Percentiles rank a stretch among this genome's conserved stretches.
Conservation (phyloP, 2,888 invertebrate species). For the Baccha elongata region DNA sequence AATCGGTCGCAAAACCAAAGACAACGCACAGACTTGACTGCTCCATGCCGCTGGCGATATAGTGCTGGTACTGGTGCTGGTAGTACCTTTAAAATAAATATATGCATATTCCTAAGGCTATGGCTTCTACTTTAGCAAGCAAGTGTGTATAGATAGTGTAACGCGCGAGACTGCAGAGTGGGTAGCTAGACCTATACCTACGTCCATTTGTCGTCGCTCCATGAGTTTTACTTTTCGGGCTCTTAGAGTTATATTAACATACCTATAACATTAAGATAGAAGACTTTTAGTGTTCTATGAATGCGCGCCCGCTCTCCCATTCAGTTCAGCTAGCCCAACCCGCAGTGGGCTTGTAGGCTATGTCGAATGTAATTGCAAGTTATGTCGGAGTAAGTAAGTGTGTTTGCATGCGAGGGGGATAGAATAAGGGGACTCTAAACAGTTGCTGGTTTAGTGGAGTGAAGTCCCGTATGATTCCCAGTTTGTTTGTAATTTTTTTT, state of each 20-base stretch:
- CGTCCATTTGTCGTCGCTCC: background rate
- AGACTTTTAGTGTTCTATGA: conserved; percentile 46
- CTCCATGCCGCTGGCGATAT: conserved; percentile 27
- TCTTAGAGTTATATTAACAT: background rate
- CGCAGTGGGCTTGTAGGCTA: conserved; percentile 32
- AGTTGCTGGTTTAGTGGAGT: conserved; percentile 48
- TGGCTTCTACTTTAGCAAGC: conserved; percentile 41
- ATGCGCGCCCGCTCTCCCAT: conserved; percentile 36
- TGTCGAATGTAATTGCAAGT: conserved; percentile 23
- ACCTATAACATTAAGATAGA: background rate
- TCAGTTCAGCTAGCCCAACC: conserved; percentile 1
- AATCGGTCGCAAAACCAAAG: conserved; percentile 59
- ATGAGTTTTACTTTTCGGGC: conserved; percentile 41
- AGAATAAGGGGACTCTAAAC: conserved; percentile 54
- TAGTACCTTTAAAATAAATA: conserved; percentile 35
- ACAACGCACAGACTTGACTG: conserved; percentile 58
- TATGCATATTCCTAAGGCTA: conserved; percentile 53
- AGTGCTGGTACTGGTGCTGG: conserved; percentile 2
- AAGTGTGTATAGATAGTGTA: conserved; percentile 37
- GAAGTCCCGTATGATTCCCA: conserved; percentile 71
- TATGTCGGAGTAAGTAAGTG: conserved; percentile 29
- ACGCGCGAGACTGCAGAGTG: conserved; percentile 44
- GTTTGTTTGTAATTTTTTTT: conserved; percentile 42
- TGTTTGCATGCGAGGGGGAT: conserved; percentile 9
- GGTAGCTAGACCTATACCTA: conserved; percentile 40